Evolutionary conservation across 2,888 invertebrate species (phyloP).

Genomic region (Euplexia lucipara): DNA sequence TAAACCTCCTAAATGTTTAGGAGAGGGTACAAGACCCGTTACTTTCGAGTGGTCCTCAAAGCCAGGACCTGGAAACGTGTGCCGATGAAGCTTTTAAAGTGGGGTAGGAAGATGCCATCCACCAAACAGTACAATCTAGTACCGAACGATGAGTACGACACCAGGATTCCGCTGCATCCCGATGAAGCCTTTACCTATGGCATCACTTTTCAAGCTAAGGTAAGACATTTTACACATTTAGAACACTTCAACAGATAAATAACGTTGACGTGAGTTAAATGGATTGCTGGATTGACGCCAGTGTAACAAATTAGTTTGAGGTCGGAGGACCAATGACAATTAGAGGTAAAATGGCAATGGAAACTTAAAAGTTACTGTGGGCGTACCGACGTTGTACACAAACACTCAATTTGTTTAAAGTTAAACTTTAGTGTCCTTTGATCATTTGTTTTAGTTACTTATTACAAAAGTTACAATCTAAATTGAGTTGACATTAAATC

Average conservation of each 20-base stretch:
- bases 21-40: conserved; percentile 79
- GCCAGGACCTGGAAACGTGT: conserved; percentile 82
- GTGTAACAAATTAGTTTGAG: conserved; percentile 41
- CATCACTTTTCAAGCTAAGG: conserved; percentile 99
- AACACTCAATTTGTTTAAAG: conserved; percentile 16
- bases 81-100: conserved; percentile 87
- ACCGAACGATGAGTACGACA: conserved; percentile 98
- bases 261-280: conserved; percentile 17
- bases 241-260: conserved; percentile 16
- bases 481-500: conserved; percentile 16
- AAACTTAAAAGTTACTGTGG: conserved; percentile 19
- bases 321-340: conserved; percentile 30
- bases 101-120: conserved; percentile 94
- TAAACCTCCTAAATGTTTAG: conserved; percentile 84
- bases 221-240: conserved; percentile 81
- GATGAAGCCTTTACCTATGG: conserved; percentile 99
- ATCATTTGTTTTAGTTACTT: conserved; percentile 9
- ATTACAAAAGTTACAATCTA: conserved; percentile 20
- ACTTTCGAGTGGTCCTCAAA: conserved; percentile 82
- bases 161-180: conserved; percentile 98
- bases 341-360: conserved; percentile 17
- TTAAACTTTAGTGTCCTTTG: conserved; percentile 13
- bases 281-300: conserved; percentile 38
- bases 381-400: not conserved
- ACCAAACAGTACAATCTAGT: conserved; percentile 98